Percentiles rank a stretch among this genome's conserved stretches.
These are phyloP conservation scores for Prunella fulvescens DNA, from an alignment of 2,113 vertebrate species.

Conservation along the genomic window DNA sequence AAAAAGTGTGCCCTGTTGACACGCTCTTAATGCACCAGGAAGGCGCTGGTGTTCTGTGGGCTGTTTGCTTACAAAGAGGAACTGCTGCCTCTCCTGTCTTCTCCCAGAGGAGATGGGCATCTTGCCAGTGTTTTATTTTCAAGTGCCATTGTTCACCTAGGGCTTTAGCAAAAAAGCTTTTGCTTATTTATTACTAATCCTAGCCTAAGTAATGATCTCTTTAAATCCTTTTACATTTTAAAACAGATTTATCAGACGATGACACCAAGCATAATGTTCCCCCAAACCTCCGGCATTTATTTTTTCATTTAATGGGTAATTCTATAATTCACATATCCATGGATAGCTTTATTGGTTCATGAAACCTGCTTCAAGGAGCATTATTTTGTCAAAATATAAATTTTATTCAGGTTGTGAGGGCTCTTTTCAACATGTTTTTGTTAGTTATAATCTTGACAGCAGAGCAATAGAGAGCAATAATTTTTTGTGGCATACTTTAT, in stretches of 20 bases:
- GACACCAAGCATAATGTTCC: conserved; percentile 18
- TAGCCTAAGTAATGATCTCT: conserved; percentile 59
- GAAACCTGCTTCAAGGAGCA: conserved; percentile 24
- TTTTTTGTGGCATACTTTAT: conserved; percentile 23
- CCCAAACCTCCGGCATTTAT: conserved; percentile 24
- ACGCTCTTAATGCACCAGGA: conserved; percentile 60
- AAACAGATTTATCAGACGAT: conserved; percentile 63
- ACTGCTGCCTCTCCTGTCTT: conserved; percentile 26
- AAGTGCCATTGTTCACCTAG: conserved; percentile 73
- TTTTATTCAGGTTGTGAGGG: not conserved
- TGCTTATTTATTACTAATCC: conserved; percentile 69
- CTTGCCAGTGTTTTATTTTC: conserved; percentile 73
- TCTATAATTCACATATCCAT: conserved; percentile 34
- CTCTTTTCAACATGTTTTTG: not conserved
- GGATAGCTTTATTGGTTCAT: conserved; percentile 34
- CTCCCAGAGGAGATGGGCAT: conserved; percentile 72
- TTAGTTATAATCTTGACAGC: conserved; percentile 30
- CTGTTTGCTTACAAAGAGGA: conserved; percentile 67
- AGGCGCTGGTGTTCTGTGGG: conserved; percentile 14
- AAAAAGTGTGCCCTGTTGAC: conserved; percentile 51
- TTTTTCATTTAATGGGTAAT: conserved; percentile 50
- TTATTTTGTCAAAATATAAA: conserved; percentile 46
- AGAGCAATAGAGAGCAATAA: not conserved
- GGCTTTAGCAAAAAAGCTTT: conserved; percentile 60
- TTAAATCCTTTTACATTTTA: conserved; percentile 59